Base-by-base conservation (phyloP, 2,888 invertebrate genomes). In the Platycheirus albimanus region DNA sequence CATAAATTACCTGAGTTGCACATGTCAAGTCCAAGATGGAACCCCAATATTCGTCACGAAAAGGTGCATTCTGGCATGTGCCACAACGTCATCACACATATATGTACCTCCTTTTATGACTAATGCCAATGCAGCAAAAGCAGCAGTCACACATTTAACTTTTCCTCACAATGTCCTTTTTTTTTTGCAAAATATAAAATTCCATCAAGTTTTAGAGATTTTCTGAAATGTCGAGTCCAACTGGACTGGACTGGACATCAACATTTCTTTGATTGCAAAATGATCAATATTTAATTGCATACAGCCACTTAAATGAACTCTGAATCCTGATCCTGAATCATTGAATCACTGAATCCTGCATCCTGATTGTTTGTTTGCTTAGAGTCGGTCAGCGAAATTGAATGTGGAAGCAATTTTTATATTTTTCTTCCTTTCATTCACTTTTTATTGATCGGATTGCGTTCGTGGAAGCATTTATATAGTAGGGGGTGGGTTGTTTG, bases 61-160 rank as follows among this genome's bases (percentile, higher is more conserved):
- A 41, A 43, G 24, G 47, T 51, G 64, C 61, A 41, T 17, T 20
- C 8, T 38, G 6, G 7, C 36, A 41, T 58, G 51, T 51, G 43
- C 36, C 43, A 69, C 79, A 75, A 20, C 30, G 30, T 64, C 71
- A 66, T n/a, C 41, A 10, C 15, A 47, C 30, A 47, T 19, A 19
- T 30, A 6, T 4, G 0, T 2, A 20, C 20, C 24, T 28, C 30
- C 28, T 11, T 30, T 6, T 24, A 67, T 81, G 76, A 81, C 77
- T 81, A 81, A 81, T 81, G 71, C 61, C 33, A 54, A 51, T 71
- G 81, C 81, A 71, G 71, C 28, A 61, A 52, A 52, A 80, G 0
- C 61, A 17, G 24, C 6, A 3, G 24, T 24, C n/a, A 13, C 45
- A 52, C 28, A 5, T 41, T 20, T 20, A 15, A 15, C 17, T 19